Conservation (phyloP, 2,113 vertebrate species). For the Dunckerocampus dactyliophorus region DNA sequence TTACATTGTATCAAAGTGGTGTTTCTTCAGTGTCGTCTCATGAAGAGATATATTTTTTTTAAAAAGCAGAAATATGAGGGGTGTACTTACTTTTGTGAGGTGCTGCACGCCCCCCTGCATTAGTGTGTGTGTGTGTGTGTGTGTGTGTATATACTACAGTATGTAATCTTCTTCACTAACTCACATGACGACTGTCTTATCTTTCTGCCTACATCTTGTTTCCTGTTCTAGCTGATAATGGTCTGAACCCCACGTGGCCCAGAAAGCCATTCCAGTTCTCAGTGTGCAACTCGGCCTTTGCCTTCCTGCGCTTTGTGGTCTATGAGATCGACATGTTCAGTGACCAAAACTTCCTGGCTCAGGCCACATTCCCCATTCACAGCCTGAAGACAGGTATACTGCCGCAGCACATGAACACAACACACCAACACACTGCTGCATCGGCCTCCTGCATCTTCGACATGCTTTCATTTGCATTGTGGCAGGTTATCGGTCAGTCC, state of each 20-base stretch:
- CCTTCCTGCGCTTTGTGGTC: conserved; percentile 94
- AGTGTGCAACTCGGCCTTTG: conserved; percentile 87
- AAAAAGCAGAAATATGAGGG: no score
- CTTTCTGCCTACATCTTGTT: background rate
- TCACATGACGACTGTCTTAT: no score
- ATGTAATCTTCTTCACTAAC: no score
- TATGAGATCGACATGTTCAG: conserved; percentile 99
- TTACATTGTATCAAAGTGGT: no score
- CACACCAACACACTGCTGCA: no score
- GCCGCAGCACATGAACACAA: no score
- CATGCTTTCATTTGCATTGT: background rate
- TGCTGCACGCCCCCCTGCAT: no score
- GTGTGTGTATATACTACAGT: no score
- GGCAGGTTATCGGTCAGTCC: conserved; percentile 89
- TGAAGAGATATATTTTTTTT: no score
- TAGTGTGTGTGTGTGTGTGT: no score
- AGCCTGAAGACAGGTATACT: conserved; percentile 87
- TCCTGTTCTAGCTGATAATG: conserved; percentile 83
- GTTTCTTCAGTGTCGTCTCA: no score
- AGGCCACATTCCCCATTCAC: conserved; percentile 91
- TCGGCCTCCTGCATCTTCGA: background rate
- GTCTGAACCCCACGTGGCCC: conserved; percentile 91
- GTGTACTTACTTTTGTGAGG: no score
- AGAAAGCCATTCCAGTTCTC: conserved; percentile 87
- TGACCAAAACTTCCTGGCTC: conserved; percentile 96